Percentiles rank a stretch among this genome's conserved stretches.
Conservation (phyloP, 2,888 invertebrate genomes). For the Idaea dimidiata region DNA sequence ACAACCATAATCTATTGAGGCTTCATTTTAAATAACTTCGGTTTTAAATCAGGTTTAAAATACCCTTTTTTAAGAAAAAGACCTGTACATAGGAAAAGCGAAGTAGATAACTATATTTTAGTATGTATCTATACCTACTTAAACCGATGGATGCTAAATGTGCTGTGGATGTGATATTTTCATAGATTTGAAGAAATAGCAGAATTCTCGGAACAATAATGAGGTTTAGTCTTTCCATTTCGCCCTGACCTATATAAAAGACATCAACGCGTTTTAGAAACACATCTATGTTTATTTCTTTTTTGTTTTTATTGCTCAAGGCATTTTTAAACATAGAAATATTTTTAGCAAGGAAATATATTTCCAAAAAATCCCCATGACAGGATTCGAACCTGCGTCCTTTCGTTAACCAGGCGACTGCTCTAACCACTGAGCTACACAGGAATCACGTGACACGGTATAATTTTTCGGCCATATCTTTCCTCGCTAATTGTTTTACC, state of each 20-base stretch:
- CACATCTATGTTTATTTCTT: background rate
- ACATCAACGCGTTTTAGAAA: constrained; percentile 31
- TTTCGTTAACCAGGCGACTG: too few species aligned
- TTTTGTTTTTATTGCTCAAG: too few species aligned
- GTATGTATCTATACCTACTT: background rate
- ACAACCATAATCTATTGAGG: too few species aligned
- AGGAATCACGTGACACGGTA: too few species aligned
- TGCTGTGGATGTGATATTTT: background rate
- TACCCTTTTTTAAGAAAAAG: constrained; percentile 4
- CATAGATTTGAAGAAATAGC: background rate
- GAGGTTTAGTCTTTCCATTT: background rate
- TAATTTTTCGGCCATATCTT: too few species aligned
- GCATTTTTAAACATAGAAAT: too few species aligned
- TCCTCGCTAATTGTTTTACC: too few species aligned
- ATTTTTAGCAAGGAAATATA: too few species aligned
- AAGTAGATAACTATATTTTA: background rate
- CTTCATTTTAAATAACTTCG: too few species aligned
- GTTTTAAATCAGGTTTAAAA: constrained; percentile 5
- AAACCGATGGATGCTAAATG: background rate
- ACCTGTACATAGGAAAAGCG: background rate
- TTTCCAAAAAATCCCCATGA: too few species aligned
- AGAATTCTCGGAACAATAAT: background rate
- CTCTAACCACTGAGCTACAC: too few species aligned
- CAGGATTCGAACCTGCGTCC: too few species aligned
- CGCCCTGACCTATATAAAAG: constrained; percentile 20